Evolutionary conservation across 2,113 vertebrate species (phyloP).

Genomic region (Eublepharis macularius): DNA sequence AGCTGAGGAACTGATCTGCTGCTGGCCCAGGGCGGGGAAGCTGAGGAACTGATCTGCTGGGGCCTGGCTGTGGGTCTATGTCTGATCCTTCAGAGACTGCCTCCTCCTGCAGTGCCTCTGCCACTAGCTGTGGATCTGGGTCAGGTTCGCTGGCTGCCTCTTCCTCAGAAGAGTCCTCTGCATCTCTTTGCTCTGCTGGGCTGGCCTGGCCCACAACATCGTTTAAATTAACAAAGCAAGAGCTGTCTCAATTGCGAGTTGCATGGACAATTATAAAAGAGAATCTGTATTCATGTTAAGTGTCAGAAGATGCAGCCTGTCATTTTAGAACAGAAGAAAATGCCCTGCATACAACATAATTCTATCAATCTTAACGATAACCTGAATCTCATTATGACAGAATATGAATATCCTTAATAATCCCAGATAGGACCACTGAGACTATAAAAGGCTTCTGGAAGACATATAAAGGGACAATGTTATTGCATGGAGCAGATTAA

Average conservation of each 20-base stretch:
- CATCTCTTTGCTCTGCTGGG: no score
- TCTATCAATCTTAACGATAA: neutral
- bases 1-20: no score
- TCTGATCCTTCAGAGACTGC: no score
- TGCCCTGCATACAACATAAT: neutral
- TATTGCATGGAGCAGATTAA: neutral
- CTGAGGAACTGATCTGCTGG: no score
- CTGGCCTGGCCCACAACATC: no score
- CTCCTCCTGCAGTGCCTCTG: no score
- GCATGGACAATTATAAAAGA: no score
- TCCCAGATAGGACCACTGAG: neutral
- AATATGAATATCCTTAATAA: neutral
- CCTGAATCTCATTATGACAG: fast-evolving
- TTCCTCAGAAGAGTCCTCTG: no score
- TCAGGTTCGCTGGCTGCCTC: no score
- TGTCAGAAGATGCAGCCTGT: neutral
- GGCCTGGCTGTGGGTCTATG: no score
- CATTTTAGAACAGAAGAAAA: constrained; percentile 22
- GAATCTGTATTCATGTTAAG: neutral
- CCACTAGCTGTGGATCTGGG: no score
- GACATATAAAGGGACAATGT: neutral
- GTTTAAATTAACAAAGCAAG: neutral
- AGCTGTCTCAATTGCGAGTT: neutral
- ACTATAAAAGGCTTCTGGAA: neutral
- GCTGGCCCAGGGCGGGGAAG: no score